Conservation (phyloP, 2,888 invertebrate species). For the Mythimna pallens region DNA sequence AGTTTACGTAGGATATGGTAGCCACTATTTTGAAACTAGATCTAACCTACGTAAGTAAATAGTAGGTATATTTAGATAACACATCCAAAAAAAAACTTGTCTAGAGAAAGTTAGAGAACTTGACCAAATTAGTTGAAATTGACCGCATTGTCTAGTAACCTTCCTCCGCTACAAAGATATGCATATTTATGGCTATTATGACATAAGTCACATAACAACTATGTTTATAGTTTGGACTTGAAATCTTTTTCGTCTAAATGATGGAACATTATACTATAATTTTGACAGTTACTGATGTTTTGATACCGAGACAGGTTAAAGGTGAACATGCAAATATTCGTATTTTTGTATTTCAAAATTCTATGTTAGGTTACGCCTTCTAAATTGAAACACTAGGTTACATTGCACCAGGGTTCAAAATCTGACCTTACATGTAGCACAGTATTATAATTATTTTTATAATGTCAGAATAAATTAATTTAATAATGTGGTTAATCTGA, state of each 20-base stretch:
- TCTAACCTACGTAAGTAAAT: not conserved
- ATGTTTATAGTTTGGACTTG: constrained; percentile 26
- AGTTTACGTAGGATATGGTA: not conserved
- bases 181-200: constrained; percentile 57
- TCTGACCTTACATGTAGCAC: constrained; percentile 18
- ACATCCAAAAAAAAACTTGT: constrained; percentile 3
- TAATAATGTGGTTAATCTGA: not conserved
- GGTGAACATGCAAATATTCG: constrained; percentile 14
- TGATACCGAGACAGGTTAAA: constrained; percentile 26
- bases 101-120: constrained; percentile 53
- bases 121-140: constrained; percentile 61
- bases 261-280: constrained; percentile 20
- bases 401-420: constrained; percentile 17
- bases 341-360: constrained; percentile 33
- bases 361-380: not conserved
- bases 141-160: constrained; percentile 66
- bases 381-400: constrained; percentile 7
- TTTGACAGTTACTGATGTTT: constrained; percentile 34
- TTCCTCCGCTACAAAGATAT: constrained; percentile 55
- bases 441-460: not conserved
- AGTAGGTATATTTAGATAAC: not conserved
- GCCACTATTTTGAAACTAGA: not conserved
- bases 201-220: constrained; percentile 57
- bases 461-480: not conserved
- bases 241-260: constrained; percentile 27